These are phyloP conservation scores for Neotoma lepida DNA, from an alignment of 2,113 vertebrate genomes.

Conservation along the genomic window DNA sequence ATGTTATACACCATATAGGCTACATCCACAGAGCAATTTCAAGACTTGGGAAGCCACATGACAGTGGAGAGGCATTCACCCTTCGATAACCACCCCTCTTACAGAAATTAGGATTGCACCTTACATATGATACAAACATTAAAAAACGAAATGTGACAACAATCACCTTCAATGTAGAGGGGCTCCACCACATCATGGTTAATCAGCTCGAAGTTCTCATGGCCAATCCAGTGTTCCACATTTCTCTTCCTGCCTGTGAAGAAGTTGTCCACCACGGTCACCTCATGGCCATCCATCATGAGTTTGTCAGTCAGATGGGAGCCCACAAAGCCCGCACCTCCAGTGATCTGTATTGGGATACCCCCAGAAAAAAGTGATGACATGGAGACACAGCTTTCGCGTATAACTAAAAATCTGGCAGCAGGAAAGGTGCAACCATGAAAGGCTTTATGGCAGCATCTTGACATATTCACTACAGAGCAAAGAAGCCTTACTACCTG, in stretches of 20 bases:
- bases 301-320: constrained; percentile 99
- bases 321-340: constrained; percentile 98
- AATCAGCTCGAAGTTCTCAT: constrained; percentile 99
- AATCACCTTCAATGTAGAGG: constrained; percentile 96
- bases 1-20: neutral
- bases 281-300: constrained; percentile 99
- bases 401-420: neutral
- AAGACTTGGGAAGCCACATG: neutral
- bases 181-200: constrained; percentile 99
- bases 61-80: fast-evolving
- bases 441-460: no score
- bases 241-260: constrained; percentile 99
- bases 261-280: constrained; percentile 99
- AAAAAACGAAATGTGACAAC: neutral
- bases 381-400: constrained; percentile 57
- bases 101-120: neutral
- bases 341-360: constrained; percentile 92
- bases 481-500: neutral
- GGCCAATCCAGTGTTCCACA: constrained; percentile 99
- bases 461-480: neutral
- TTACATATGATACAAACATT: neutral
- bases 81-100: fast-evolving
- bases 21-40: neutral
- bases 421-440: neutral
- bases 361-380: constrained; percentile 79